Percentiles rank a stretch among this genome's conserved stretches.
Evolutionary conservation across 2,888 invertebrate genomes (phyloP).

Genomic region (Phengaris alcon): DNA sequence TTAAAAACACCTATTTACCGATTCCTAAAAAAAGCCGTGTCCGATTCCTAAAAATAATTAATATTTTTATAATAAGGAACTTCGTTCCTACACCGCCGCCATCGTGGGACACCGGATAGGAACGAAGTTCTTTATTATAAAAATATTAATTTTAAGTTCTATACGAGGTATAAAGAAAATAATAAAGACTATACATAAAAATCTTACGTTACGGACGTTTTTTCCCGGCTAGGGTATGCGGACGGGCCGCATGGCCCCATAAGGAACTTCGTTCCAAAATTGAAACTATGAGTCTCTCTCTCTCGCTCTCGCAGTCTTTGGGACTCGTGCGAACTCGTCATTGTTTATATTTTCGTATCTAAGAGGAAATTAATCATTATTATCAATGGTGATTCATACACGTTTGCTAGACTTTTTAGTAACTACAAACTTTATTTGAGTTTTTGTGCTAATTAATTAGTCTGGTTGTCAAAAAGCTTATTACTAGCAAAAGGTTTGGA

Average conservation of each 20-base stretch:
- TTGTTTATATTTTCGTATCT: slow-evolving; percentile 16
- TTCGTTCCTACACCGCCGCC: no score
- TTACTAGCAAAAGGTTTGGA: no score
- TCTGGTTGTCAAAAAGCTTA: background rate
- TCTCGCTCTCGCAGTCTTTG: background rate
- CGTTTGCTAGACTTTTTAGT: background rate
- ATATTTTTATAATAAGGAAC: no score
- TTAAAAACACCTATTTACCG: background rate
- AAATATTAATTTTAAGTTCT: no score
- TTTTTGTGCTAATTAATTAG: slow-evolving; percentile 14
- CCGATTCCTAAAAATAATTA: no score
- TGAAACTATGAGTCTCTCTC: background rate
- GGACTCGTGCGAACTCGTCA: slow-evolving; percentile 19
- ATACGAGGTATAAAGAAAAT: no score
- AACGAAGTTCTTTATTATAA: no score
- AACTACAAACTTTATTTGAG: background rate
- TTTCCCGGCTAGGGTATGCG: no score
- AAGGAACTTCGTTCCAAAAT: background rate
- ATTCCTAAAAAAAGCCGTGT: background rate
- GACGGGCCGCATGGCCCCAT: no score
- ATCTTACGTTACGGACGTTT: no score
- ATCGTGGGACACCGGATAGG: no score
- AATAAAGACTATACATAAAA: no score
- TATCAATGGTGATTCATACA: slow-evolving; percentile 14
- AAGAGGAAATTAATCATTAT: background rate